Conservation (phyloP, 2,888 invertebrate genomes). For the Mimumesa dahlbomi region DNA sequence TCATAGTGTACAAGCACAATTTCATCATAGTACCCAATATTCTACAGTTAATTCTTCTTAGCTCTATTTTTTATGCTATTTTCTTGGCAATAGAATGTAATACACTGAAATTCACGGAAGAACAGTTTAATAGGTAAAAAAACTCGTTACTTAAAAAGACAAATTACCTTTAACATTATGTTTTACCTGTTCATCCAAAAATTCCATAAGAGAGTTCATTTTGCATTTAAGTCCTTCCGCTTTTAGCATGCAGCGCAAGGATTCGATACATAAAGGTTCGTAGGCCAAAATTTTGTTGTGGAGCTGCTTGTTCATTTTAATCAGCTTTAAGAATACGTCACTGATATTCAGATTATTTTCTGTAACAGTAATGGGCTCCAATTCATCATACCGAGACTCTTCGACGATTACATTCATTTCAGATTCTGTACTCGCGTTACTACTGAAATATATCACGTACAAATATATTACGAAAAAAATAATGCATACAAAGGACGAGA, state of each 20-base stretch:
- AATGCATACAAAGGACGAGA: background rate
- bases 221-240: slow-evolving; percentile 80
- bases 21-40: background rate
- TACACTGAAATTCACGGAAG: slow-evolving; percentile 65
- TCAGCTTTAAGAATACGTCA: slow-evolving; percentile 63
- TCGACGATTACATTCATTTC: slow-evolving; percentile 46
- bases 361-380: slow-evolving; percentile 22
- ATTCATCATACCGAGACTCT: slow-evolving; percentile 63
- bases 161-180: slow-evolving; percentile 1
- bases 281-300: slow-evolving; percentile 80
- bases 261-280: slow-evolving; percentile 81
- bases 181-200: slow-evolving; percentile 81
- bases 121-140: no score
- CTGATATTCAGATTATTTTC: slow-evolving; percentile 54
- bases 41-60: background rate
- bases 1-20: background rate
- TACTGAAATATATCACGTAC: slow-evolving; percentile 18
- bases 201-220: slow-evolving; percentile 79
- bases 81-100: slow-evolving; percentile 65
- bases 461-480: background rate
- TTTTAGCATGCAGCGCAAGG: slow-evolving; percentile 78
- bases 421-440: slow-evolving; percentile 22
- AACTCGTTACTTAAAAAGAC: no score
- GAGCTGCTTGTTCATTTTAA: slow-evolving; percentile 76
- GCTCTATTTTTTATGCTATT: slow-evolving; percentile 16